These are phyloP conservation scores for Calcarius lapponicus DNA, from an alignment of 2,797 vertebrate species.

Conservation along the genomic window DNA sequence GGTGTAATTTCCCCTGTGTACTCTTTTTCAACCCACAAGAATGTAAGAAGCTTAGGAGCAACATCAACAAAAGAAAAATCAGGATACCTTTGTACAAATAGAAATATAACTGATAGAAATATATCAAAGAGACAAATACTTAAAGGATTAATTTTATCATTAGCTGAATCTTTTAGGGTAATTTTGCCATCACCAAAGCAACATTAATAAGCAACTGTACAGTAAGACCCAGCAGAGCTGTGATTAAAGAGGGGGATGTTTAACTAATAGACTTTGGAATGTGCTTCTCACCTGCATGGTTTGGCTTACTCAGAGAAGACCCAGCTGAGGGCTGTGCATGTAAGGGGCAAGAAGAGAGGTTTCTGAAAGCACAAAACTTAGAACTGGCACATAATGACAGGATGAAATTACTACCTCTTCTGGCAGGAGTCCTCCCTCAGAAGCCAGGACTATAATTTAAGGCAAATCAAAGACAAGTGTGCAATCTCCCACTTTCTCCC, in stretches of 20 bases:
- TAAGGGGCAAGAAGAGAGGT: not conserved
- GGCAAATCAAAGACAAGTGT: not conserved
- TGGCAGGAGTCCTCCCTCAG: not conserved
- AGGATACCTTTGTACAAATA: not conserved
- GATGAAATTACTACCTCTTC: not conserved
- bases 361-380: not conserved
- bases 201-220: not conserved
- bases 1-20: not conserved
- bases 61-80: not conserved
- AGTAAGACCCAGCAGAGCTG: not conserved
- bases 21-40: not conserved
- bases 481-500: not conserved
- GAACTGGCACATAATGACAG: not conserved
- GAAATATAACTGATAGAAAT: not conserved
- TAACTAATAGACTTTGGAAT: not conserved
- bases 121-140: not conserved
- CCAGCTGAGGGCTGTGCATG: not conserved
- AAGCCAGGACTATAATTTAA: conserved; percentile 15
- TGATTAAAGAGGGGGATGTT: not conserved
- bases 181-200: conserved; percentile 2
- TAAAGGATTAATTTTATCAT: not conserved
- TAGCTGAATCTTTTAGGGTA: not conserved
- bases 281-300: accelerated
- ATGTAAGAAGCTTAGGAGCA: not conserved
- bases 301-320: not conserved